These are phyloP conservation scores for Trematomus bernacchii DNA, from an alignment of 2,797 vertebrate species.

Conservation along the genomic window DNA sequence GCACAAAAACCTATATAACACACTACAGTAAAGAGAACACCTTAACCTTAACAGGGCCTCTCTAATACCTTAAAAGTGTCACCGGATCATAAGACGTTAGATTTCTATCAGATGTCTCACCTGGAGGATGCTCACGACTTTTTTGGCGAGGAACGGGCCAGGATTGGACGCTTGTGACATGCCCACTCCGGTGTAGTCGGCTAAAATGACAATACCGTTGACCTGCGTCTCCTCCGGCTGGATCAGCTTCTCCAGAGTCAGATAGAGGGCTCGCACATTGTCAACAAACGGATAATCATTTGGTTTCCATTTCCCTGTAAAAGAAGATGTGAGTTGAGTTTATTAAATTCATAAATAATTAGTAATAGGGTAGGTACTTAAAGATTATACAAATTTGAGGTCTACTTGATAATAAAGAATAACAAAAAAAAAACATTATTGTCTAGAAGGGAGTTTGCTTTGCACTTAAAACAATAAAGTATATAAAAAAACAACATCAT, in stretches of 20 bases:
- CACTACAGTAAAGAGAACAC: too few species aligned
- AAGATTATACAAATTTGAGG: neutral
- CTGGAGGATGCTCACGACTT: constrained; percentile 98
- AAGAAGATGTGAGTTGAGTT: neutral
- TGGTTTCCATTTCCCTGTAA: constrained; percentile 94
- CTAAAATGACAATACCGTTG: constrained; percentile 97
- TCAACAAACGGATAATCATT: constrained; percentile 96
- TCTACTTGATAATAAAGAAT: neutral
- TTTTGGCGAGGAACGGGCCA: constrained; percentile 98
- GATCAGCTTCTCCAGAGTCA: constrained; percentile 98
- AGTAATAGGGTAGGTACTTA: constrained; percentile 10
- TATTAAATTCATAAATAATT: neutral
- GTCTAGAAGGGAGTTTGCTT: too few species aligned
- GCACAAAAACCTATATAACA: too few species aligned
- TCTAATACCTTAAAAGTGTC: neutral
- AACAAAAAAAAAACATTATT: too few species aligned
- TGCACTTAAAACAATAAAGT: too few species aligned
- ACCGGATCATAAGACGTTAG: neutral
- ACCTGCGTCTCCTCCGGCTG: constrained; percentile 98
- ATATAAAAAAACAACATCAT: too few species aligned
- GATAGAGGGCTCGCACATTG: constrained; percentile 95
- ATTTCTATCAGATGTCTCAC: constrained; percentile 77
- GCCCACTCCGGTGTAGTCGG: constrained; percentile 97
- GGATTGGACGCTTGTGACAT: constrained; percentile 98
- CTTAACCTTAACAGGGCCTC: too few species aligned